Conservation (phyloP, 2,113 vertebrate genomes). For the Epinephelus lanceolatus region DNA sequence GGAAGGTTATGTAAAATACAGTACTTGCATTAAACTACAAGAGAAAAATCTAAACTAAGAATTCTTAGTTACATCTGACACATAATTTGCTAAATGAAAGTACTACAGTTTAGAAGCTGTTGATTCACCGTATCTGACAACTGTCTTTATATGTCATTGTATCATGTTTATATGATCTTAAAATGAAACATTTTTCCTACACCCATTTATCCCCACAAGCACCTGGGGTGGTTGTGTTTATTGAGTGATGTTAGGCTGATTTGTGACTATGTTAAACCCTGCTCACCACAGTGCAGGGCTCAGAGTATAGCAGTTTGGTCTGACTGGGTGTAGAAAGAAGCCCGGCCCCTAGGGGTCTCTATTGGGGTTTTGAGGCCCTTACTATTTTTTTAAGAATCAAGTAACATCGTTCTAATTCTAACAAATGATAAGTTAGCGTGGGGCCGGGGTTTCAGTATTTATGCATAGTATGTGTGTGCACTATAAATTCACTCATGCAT, state of each 20-base stretch:
- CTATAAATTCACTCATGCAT: slow-evolving; percentile 11
- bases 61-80: neutral
- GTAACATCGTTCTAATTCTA: slow-evolving; percentile 22
- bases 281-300: neutral
- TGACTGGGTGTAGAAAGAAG: slow-evolving; percentile 9
- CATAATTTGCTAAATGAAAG: neutral
- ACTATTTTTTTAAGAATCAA: slow-evolving; percentile 21
- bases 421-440: neutral
- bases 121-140: neutral
- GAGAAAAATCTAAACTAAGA: neutral
- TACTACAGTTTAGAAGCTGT: neutral
- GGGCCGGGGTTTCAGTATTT: slow-evolving; percentile 1
- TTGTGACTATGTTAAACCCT: neutral
- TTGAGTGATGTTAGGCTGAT: neutral
- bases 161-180: neutral
- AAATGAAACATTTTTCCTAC: neutral
- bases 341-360: slow-evolving; percentile 39
- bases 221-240: neutral
- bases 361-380: neutral
- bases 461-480: slow-evolving; percentile 1
- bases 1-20: neutral
- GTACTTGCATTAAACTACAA: neutral
- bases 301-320: neutral
- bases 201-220: neutral
- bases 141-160: neutral